These are phyloP conservation scores for Pardosa pseudoannulata DNA, from an alignment of 2,888 invertebrate genomes.

Conservation along the genomic window DNA sequence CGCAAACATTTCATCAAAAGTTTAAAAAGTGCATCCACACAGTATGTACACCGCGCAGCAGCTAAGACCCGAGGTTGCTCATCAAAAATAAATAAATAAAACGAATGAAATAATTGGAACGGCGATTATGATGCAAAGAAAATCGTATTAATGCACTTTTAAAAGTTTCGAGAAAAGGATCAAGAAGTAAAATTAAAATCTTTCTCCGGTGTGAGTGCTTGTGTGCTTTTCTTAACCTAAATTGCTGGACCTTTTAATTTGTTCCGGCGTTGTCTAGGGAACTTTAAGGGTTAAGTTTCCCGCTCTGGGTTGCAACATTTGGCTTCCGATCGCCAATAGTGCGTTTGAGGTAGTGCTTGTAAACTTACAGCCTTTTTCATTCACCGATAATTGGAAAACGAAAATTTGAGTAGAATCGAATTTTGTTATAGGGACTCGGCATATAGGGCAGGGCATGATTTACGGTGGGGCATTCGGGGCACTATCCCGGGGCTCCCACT, in stretches of 20 bases:
- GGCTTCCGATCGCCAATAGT: conserved; percentile 7
- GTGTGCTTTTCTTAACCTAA: conserved; percentile 70
- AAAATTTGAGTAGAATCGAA: no score
- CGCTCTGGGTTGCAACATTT: conserved; percentile 13
- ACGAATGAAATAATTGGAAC: conserved; percentile 55
- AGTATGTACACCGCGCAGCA: background rate
- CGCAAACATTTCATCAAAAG: conserved; percentile 8
- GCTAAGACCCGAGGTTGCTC: conserved; percentile 45
- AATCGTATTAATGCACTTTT: conserved; percentile 29
- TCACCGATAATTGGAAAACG: no score
- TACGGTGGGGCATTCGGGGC: no score
- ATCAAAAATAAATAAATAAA: conserved; percentile 60
- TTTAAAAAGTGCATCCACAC: background rate
- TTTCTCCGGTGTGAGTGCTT: conserved; percentile 24
- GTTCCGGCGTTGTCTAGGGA: conserved; percentile 54
- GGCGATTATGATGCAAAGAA: conserved; percentile 62
- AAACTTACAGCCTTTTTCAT: no score
- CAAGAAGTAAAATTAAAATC: conserved; percentile 57
- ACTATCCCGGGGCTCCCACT: no score
- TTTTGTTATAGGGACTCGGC: no score
- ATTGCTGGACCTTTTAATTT: conserved; percentile 70
- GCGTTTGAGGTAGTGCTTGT: no score
- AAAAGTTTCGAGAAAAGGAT: conserved; percentile 63
- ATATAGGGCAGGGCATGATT: no score
- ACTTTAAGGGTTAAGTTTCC: conserved; percentile 34